Percentiles rank a stretch among this genome's conserved stretches.
These are phyloP conservation scores for Malaclemys terrapin DNA, from an alignment of 2,113 vertebrate genomes.

Conservation along the genomic window DNA sequence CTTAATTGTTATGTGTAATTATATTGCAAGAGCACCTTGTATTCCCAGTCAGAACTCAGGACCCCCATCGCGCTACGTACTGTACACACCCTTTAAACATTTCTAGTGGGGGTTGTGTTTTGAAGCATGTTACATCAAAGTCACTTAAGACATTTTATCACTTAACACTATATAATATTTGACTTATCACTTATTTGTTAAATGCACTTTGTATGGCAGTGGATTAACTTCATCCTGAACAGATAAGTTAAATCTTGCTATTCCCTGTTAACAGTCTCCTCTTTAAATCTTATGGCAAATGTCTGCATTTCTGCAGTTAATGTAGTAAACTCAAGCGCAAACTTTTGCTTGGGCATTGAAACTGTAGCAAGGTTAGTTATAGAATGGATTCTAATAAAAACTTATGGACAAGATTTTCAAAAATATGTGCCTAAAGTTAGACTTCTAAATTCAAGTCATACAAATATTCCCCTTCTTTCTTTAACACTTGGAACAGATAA, in stretches of 20 bases:
- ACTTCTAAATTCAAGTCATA: not conserved
- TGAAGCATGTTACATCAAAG: not conserved
- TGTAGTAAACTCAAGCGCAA: not conserved
- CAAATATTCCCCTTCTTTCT: accelerated
- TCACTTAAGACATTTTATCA: not conserved
- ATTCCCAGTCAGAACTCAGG: not conserved
- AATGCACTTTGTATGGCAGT: not conserved
- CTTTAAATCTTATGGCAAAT: not conserved
- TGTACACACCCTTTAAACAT: not conserved
- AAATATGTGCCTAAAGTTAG: not conserved
- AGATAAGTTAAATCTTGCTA: not conserved
- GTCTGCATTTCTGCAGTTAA: not conserved
- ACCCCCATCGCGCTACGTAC: not conserved
- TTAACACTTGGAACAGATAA: not conserved
- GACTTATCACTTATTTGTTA: not conserved
- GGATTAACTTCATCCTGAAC: not conserved
- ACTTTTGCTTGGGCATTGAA: not conserved
- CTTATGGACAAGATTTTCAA: not conserved
- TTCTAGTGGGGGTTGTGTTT: not conserved
- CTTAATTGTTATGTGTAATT: accelerated
- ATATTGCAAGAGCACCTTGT: not conserved
- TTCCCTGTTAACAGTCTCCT: not conserved
- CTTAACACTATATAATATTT: not conserved
- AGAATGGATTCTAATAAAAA: not conserved
- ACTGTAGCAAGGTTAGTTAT: not conserved